Conservation (phyloP, 2,797 vertebrate genomes). For the Takifugu ocellatus region DNA sequence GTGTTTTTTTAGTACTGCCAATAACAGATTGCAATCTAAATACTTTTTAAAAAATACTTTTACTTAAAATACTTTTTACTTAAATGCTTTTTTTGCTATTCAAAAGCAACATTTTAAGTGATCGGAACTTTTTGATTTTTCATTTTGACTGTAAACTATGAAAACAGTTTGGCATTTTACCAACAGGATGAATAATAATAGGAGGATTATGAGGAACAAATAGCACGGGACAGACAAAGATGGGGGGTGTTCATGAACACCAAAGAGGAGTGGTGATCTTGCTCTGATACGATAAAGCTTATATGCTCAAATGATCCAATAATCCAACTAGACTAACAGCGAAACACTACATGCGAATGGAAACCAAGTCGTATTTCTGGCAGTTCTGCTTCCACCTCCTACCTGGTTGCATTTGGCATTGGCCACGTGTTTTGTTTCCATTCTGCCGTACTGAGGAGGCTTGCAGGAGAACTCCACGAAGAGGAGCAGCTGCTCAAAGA, state of each 20-base stretch:
- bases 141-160: conserved; percentile 5
- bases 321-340: conserved; percentile 15
- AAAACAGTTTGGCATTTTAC: conserved; percentile 14
- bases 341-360: conserved; percentile 1
- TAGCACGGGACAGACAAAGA: conserved; percentile 9
- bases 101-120: too few relatives aligned
- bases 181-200: conserved; percentile 15
- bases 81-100: too few relatives aligned
- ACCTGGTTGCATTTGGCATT: conserved; percentile 99
- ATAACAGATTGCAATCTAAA: too few relatives aligned
- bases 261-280: conserved; percentile 31
- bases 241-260: conserved; percentile 9
- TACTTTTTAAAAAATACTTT: too few relatives aligned
- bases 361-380: not conserved
- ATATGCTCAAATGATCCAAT: conserved; percentile 4
- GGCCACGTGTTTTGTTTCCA: conserved; percentile 98
- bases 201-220: conserved; percentile 15
- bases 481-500: conserved; percentile 94
- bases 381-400: conserved; percentile 2
- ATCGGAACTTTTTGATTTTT: not conserved
- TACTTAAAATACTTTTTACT: too few relatives aligned
- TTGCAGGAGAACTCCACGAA: conserved; percentile 99
- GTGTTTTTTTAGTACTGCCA: not conserved
- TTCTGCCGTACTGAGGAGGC: conserved; percentile 94
- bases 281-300: not conserved